Evolutionary conservation across 2,888 invertebrate species (phyloP).

Genomic region (Crossocerus cetratus): DNA sequence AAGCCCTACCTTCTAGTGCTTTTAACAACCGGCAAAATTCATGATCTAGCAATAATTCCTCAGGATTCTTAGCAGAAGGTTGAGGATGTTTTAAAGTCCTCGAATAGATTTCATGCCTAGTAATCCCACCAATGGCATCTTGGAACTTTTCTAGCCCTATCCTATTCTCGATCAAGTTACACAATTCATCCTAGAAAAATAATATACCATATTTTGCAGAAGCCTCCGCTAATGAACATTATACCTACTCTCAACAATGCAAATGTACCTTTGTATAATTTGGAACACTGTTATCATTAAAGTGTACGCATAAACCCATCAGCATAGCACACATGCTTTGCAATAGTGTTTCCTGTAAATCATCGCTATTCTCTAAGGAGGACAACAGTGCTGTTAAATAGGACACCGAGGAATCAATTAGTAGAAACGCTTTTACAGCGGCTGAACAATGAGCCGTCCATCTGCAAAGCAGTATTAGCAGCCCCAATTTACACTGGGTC

Average conservation of each 20-base stretch:
- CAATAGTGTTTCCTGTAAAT: slow-evolving; percentile 92
- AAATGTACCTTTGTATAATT: slow-evolving; percentile 83
- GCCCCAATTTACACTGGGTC: slow-evolving; percentile 90
- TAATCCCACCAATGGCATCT: slow-evolving; percentile 90
- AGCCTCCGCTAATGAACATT: neutral
- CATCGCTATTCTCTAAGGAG: slow-evolving; percentile 89
- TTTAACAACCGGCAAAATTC: slow-evolving; percentile 97
- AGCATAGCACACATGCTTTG: slow-evolving; percentile 95
- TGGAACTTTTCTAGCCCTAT: slow-evolving; percentile 93
- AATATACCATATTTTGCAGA: neutral
- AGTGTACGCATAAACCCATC: slow-evolving; percentile 93
- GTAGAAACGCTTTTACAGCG: slow-evolving; percentile 90
- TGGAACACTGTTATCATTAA: slow-evolving; percentile 89
- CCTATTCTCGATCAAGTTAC: slow-evolving; percentile 90
- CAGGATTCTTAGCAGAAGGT: slow-evolving; percentile 85
- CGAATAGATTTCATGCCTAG: slow-evolving; percentile 93
- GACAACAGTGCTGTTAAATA: slow-evolving; percentile 84
- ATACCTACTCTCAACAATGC: neutral
- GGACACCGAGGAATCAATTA: slow-evolving; percentile 88
- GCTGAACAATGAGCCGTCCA: slow-evolving; percentile 92
- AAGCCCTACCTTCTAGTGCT: slow-evolving; percentile 82
- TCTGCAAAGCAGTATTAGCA: slow-evolving; percentile 92
- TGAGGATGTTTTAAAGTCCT: slow-evolving; percentile 96
- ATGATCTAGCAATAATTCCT: slow-evolving; percentile 93
- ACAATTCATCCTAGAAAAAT: slow-evolving; percentile 82